These are phyloP conservation scores for Aquatica leii DNA, from an alignment of 2,888 invertebrate genomes.

Conservation along the genomic window DNA sequence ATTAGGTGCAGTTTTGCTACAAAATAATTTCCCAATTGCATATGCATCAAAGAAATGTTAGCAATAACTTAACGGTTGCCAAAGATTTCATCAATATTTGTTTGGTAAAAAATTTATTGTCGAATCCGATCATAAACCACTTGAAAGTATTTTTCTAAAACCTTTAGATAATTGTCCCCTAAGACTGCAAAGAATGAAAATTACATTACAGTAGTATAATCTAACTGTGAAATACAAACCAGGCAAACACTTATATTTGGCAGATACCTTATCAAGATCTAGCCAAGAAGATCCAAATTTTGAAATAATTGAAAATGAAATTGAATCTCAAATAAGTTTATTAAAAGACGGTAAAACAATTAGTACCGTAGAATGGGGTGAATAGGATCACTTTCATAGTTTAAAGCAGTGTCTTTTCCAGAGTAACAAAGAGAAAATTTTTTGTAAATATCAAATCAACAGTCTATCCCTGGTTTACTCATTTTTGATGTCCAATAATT, in stretches of 20 bases:
- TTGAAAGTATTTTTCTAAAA: background rate
- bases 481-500: too few relatives aligned
- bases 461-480: too few relatives aligned
- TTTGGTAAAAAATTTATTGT: background rate
- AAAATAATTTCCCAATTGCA: background rate
- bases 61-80: background rate
- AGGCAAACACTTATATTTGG: background rate
- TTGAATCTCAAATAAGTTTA: slow-evolving; percentile 5
- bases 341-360: background rate
- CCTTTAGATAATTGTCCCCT: slow-evolving; percentile 5
- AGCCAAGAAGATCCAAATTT: background rate
- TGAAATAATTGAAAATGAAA: background rate
- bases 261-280: background rate
- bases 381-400: too few relatives aligned
- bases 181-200: slow-evolving; percentile 1
- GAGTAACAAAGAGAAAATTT: too few relatives aligned
- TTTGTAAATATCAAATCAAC: too few relatives aligned
- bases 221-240: background rate
- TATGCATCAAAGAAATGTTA: slow-evolving; percentile 3
- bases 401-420: too few relatives aligned
- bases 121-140: background rate
- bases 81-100: slow-evolving; percentile 4
- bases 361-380: too few relatives aligned
- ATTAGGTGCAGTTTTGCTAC: background rate
- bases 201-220: background rate